Percentiles rank a stretch among this genome's conserved stretches.
These are phyloP conservation scores for Netta rufina DNA, from an alignment of 2,797 vertebrate species.

Conservation along the genomic window DNA sequence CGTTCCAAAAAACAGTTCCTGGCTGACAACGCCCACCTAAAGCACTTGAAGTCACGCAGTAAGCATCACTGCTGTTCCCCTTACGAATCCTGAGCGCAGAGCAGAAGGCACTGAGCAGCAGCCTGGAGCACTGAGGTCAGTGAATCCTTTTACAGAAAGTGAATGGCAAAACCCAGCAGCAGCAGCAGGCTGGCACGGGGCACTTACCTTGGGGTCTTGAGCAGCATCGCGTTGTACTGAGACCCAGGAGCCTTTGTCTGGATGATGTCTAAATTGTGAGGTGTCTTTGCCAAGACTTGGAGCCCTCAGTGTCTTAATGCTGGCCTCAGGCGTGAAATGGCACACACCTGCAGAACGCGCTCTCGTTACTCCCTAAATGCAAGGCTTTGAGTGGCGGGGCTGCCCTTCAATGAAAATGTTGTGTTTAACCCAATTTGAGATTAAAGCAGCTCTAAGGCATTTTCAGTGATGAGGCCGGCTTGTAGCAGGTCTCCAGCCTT, in stretches of 20 bases:
- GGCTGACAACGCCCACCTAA: background rate
- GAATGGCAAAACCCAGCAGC: background rate
- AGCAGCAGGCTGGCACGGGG: background rate
- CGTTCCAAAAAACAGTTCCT: background rate
- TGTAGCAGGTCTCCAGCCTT: background rate
- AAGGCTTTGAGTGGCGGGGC: background rate
- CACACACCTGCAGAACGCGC: fast-evolving
- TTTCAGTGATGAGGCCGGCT: background rate
- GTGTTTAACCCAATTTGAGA: background rate
- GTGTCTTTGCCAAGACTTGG: fast-evolving
- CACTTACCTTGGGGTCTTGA: fast-evolving
- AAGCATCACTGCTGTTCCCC: fast-evolving
- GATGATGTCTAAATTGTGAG: background rate
- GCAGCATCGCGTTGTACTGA: fast-evolving
- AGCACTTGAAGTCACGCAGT: background rate
- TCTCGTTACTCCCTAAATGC: background rate
- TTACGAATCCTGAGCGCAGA: background rate
- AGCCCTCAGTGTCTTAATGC: background rate
- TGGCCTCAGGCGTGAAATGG: background rate
- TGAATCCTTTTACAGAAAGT: background rate
- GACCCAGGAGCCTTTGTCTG: background rate
- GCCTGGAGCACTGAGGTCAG: background rate
- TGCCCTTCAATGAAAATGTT: background rate
- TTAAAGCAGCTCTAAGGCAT: background rate
- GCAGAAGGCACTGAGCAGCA: background rate